Evolutionary conservation across 2,888 invertebrate genomes (phyloP).

Genomic region (Mesochorus sp.): DNA sequence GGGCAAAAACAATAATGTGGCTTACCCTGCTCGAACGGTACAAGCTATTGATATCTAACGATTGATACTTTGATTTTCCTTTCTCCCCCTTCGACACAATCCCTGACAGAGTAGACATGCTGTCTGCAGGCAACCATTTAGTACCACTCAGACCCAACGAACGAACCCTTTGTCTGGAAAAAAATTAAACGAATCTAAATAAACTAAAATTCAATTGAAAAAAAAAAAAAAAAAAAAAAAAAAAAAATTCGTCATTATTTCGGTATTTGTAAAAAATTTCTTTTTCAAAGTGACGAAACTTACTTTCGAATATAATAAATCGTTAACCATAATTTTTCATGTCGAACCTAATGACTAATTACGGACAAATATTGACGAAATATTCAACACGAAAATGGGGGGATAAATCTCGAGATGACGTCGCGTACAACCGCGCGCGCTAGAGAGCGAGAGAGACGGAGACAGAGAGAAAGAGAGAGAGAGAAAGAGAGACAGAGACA

Average conservation of each 20-base stretch:
- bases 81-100: conserved; percentile 92
- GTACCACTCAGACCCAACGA: conserved; percentile 89
- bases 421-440: conserved; percentile 33
- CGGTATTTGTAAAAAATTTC: too few species aligned
- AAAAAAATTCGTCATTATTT: neutral
- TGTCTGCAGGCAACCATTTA: conserved; percentile 97
- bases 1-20: conserved; percentile 68
- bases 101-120: conserved; percentile 98
- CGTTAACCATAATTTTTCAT: too few species aligned
- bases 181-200: too few species aligned
- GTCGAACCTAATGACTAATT: too few species aligned
- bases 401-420: conserved; percentile 64
- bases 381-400: conserved; percentile 54
- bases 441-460: neutral
- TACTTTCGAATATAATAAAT: too few species aligned
- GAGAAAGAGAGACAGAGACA: conserved; percentile 5
- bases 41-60: conserved; percentile 98
- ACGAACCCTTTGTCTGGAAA: conserved; percentile 87
- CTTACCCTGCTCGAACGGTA: conserved; percentile 93
- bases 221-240: conserved; percentile 32
- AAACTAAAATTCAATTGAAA: conserved; percentile 70
- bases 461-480: neutral
- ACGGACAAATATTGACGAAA: conserved; percentile 1
- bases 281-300: neutral
- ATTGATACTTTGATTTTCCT: conserved; percentile 97